Conservation (phyloP, 1,140 invertebrate species). For the Hetaerina americana region DNA sequence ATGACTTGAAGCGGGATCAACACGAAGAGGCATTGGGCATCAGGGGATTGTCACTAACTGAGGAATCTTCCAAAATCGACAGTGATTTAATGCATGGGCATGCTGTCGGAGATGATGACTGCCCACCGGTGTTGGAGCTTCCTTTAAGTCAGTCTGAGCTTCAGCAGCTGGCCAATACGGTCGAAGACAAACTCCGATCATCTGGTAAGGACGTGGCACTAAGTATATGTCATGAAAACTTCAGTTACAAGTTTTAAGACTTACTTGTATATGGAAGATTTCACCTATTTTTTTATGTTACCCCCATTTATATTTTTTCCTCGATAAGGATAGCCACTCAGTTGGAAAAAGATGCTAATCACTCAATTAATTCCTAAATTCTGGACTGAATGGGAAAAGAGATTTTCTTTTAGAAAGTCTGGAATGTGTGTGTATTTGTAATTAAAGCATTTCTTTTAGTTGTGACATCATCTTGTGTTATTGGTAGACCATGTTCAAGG, state of each 20-base stretch:
- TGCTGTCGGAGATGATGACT: background rate
- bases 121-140: slow-evolving; percentile 11
- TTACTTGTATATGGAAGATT: background rate
- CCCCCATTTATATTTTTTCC: too few relatives aligned
- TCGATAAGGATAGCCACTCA: too few relatives aligned
- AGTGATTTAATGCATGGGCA: background rate
- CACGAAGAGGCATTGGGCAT: background rate
- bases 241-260: background rate
- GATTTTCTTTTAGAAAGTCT: too few relatives aligned
- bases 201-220: slow-evolving; percentile 6
- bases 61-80: background rate
- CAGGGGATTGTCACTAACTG: background rate
- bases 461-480: too few relatives aligned
- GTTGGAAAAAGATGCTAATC: too few relatives aligned
- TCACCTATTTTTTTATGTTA: too few relatives aligned
- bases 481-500: too few relatives aligned
- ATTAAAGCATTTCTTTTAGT: too few relatives aligned
- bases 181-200: slow-evolving; percentile 5
- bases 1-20: background rate
- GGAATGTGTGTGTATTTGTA: too few relatives aligned
- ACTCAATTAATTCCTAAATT: too few relatives aligned
- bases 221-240: too few relatives aligned
- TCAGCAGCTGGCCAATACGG: slow-evolving; percentile 11
- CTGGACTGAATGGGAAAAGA: too few relatives aligned
- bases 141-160: slow-evolving; percentile 15